These are phyloP conservation scores for Junonia oenone DNA, from an alignment of 2,888 invertebrate species.

Conservation along the genomic window DNA sequence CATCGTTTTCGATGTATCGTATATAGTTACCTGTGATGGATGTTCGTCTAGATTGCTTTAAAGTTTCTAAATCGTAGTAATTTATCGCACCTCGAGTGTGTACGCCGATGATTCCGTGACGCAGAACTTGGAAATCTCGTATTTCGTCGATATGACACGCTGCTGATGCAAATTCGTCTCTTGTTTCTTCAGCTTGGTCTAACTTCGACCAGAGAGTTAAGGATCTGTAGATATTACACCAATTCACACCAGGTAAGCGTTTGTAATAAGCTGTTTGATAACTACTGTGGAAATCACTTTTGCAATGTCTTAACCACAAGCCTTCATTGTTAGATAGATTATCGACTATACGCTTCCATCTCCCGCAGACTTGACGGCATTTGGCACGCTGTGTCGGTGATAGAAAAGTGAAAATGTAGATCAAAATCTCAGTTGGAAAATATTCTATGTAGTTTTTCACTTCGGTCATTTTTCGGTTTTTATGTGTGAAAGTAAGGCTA, in stretches of 20 bases:
- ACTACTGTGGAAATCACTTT: slow-evolving; percentile 39
- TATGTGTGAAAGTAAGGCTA: no score
- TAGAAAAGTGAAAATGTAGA: slow-evolving; percentile 47
- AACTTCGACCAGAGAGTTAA: slow-evolving; percentile 52
- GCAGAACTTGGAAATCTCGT: slow-evolving; percentile 41
- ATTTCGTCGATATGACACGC: slow-evolving; percentile 45
- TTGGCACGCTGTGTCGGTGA: slow-evolving; percentile 43
- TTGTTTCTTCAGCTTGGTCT: slow-evolving; percentile 38
- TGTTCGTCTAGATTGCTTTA: slow-evolving; percentile 34
- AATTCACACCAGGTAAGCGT: slow-evolving; percentile 35
- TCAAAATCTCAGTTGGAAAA: slow-evolving; percentile 50
- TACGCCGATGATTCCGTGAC: slow-evolving; percentile 46
- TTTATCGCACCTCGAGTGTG: slow-evolving; percentile 45
- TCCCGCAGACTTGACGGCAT: slow-evolving; percentile 49
- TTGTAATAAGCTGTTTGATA: slow-evolving; percentile 42
- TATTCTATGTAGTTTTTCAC: slow-evolving; percentile 27
- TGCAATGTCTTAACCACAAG: slow-evolving; percentile 48
- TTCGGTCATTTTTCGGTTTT: slow-evolving; percentile 28
- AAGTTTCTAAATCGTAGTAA: slow-evolving; percentile 49
- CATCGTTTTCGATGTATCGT: slow-evolving; percentile 47
- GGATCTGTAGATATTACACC: slow-evolving; percentile 55
- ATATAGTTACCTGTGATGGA: slow-evolving; percentile 45
- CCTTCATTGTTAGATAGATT: slow-evolving; percentile 34
- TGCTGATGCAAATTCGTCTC: slow-evolving; percentile 54
- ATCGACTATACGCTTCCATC: slow-evolving; percentile 56